These are phyloP conservation scores for Triplophysa yarkandensis DNA, from an alignment of 2,797 vertebrate species.

Conservation along the genomic window DNA sequence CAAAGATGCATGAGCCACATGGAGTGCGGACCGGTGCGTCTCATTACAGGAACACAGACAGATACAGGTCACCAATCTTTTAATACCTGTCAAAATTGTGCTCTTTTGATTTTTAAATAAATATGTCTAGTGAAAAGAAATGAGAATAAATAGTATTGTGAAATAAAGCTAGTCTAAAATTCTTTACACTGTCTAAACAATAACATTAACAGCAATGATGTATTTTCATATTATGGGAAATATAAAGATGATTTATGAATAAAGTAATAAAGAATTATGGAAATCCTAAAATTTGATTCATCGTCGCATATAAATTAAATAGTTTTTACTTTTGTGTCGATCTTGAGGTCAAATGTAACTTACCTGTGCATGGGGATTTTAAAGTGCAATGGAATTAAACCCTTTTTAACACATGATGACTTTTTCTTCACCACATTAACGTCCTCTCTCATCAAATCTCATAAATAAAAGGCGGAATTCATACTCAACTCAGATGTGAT, in stretches of 20 bases:
- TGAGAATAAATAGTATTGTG: not conserved
- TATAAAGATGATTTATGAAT: too few relatives aligned
- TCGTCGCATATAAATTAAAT: too few relatives aligned
- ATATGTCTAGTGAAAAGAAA: too few relatives aligned
- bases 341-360: not conserved
- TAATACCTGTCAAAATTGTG: not conserved
- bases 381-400: conserved; percentile 57
- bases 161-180: not conserved
- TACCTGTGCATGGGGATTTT: conserved; percentile 5
- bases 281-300: too few relatives aligned
- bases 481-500: conserved; percentile 68
- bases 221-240: too few relatives aligned
- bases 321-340: not conserved
- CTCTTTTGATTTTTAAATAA: too few relatives aligned
- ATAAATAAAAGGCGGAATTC: conserved; percentile 65
- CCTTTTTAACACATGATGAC: conserved; percentile 26
- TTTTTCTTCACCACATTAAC: conserved; percentile 17
- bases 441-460: conserved; percentile 23
- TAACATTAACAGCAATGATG: not conserved
- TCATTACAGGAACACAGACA: not conserved
- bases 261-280: too few relatives aligned
- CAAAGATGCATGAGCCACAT: conserved; percentile 18
- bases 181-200: not conserved
- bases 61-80: not conserved
- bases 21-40: not conserved